Evolutionary conservation across 2,113 vertebrate genomes (phyloP).

Genomic region (Hippocampus guttulatus): DNA sequence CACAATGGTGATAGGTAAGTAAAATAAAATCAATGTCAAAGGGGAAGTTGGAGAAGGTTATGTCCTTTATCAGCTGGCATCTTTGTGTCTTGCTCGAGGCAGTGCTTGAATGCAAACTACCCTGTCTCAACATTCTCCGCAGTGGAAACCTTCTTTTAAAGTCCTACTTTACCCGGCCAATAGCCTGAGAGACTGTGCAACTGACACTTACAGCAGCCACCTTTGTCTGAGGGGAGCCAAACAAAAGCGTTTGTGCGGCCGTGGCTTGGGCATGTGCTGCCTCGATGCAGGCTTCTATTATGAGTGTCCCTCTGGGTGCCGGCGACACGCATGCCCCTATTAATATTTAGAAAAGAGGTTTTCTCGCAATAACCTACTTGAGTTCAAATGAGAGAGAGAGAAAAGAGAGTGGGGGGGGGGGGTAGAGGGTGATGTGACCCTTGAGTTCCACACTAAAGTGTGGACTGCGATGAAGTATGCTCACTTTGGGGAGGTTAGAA

Average conservation of each 20-base stretch:
- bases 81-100: neutral
- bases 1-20: neutral
- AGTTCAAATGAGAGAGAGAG: slow-evolving; percentile 47
- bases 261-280: slow-evolving; percentile 42
- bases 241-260: slow-evolving; percentile 12
- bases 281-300: slow-evolving; percentile 69
- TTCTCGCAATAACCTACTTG: slow-evolving; percentile 71
- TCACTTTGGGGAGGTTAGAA: slow-evolving; percentile 11
- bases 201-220: neutral
- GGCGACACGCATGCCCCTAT: slow-evolving; percentile 66
- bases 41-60: neutral
- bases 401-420: slow-evolving; percentile 19
- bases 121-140: neutral
- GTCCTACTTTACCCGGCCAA: neutral
- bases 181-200: neutral
- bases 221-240: neutral
- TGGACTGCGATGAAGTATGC: slow-evolving; percentile 24
- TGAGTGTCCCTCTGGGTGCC: slow-evolving; percentile 67
- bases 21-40: neutral
- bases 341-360: slow-evolving; percentile 73
- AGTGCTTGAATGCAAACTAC: neutral
- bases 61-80: neutral
- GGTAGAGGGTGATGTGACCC: slow-evolving; percentile 14
- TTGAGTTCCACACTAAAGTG: slow-evolving; percentile 15
- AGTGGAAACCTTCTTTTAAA: neutral